A percentile compares a stretch with the other conserved stretches of the same genome.
Evolutionary conservation across 1,140 invertebrate genomes (phyloP).

Genomic region (Triops cancriformis): DNA sequence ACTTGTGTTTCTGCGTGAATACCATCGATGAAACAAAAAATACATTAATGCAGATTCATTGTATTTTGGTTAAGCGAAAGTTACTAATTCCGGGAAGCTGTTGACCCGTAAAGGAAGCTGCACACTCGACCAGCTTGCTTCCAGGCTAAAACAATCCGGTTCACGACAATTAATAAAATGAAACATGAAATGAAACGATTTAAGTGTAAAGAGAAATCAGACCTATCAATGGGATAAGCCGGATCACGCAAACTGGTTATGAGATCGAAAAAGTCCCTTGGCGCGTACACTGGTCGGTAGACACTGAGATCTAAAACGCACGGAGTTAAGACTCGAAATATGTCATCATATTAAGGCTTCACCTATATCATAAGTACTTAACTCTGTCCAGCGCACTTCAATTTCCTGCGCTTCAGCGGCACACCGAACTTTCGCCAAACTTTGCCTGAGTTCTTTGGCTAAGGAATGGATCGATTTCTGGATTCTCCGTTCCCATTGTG

Average conservation of each 20-base stretch:
- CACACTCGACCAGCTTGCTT: neutral
- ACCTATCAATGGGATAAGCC: conserved; percentile 22
- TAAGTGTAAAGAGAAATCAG: neutral
- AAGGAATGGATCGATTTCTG: conserved; percentile 91
- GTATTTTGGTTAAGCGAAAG: neutral
- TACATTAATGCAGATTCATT: no score
- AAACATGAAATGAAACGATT: neutral
- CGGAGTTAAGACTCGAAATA: neutral
- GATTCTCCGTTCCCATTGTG: conserved; percentile 85
- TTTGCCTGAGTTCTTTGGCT: conserved; percentile 75
- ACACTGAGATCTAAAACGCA: conserved; percentile 61
- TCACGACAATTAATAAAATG: neutral
- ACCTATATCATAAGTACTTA: conserved; percentile 84
- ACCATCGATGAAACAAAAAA: conserved; percentile 31
- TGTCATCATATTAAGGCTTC: conserved; percentile 25
- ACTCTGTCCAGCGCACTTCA: conserved; percentile 77
- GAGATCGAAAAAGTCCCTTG: conserved; percentile 91
- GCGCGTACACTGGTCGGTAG: conserved; percentile 87
- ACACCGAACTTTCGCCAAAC: conserved; percentile 59
- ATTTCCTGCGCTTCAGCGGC: conserved; percentile 73
- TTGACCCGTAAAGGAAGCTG: neutral
- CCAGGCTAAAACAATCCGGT: neutral
- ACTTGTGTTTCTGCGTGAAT: no score
- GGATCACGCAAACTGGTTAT: conserved; percentile 38
- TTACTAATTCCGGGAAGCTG: neutral